Evolutionary conservation across 2,888 invertebrate species (phyloP), one percentile per base, ranked within the genome.

Genomic region (Graphium colonna): DNA sequence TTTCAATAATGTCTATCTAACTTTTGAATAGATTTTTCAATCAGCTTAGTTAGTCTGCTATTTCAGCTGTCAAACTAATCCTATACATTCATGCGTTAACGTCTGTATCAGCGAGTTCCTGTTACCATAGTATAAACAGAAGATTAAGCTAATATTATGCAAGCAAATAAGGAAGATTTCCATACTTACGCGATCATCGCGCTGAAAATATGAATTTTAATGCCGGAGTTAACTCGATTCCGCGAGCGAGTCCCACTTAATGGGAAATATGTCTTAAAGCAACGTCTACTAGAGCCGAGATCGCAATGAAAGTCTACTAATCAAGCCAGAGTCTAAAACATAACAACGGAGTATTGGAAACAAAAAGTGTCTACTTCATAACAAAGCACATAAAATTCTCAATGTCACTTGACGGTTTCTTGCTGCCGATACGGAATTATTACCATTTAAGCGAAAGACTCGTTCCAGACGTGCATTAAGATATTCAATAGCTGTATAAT

Each of bases 131-230:
- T n/a, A 13, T 15, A 41, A n/a, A 17, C 40, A 7, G 18, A 42
- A 16, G 10, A 28, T 13, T n/a, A 45, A 38, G 40, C 13, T 40
- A 47, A 47, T 47, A 46, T 40, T 46, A 41, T 38, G 42, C 28
- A 48, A 38, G 39, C 46, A 52, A 57, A 53, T 67, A 59, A 64
- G 64, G 58, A 51, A 61, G 68, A 71, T 65, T 58, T 67, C 56
- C 58, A 66, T 68, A 82, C 82, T 82, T 69, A 81, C 83, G 68
- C 63, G 75, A 75, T 74, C 79, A 82, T 81, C 62, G 58, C 67
- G 63, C 66, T 63, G 67, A 66, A 56, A 69, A 68, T 73, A 71
- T 73, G 74, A 77, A 75, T 79, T 71, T 71, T 68, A 77, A 77
- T 76, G 68, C 59, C 59, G 65, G 67, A 71, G 73, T 76, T 75